Percentiles rank a stretch among this genome's conserved stretches.
Evolutionary conservation across 2,113 vertebrate species (phyloP).

Genomic region (Catharus bicknelli): DNA sequence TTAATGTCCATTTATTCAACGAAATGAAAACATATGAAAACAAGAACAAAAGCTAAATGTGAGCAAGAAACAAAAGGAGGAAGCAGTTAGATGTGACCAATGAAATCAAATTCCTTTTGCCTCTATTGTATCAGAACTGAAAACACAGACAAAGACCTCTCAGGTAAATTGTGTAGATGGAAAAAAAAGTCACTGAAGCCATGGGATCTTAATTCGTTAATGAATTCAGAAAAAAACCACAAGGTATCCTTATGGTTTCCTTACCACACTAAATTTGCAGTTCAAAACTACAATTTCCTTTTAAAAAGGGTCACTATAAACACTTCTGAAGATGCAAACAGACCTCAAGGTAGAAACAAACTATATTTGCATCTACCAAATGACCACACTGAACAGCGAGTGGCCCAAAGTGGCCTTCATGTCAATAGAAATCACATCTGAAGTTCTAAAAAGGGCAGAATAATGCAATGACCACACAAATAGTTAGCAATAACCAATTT

Average conservation of each 20-base stretch:
- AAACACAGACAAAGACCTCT: constrained; percentile 13
- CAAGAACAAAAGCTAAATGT: neutral
- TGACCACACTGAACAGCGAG: neutral
- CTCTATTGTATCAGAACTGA: neutral
- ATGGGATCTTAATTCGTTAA: neutral
- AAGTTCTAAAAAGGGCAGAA: neutral
- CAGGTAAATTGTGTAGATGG: neutral
- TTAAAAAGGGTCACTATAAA: neutral
- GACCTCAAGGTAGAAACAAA: neutral
- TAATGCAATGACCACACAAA: neutral
- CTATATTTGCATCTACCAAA: neutral
- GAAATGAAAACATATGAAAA: neutral
- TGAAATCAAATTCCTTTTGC: neutral
- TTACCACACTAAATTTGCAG: neutral
- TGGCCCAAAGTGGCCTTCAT: neutral
- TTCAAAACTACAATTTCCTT: neutral
- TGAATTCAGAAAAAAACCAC: neutral
- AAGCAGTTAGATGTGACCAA: neutral
- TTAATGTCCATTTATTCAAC: neutral
- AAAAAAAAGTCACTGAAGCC: neutral
- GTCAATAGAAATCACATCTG: neutral
- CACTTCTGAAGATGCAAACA: neutral
- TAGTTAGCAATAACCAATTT: neutral
- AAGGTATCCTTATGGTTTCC: neutral
- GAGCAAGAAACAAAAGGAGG: neutral